Conservation (phyloP, 2,797 vertebrate genomes). For the Phoebastria nigripes region DNA sequence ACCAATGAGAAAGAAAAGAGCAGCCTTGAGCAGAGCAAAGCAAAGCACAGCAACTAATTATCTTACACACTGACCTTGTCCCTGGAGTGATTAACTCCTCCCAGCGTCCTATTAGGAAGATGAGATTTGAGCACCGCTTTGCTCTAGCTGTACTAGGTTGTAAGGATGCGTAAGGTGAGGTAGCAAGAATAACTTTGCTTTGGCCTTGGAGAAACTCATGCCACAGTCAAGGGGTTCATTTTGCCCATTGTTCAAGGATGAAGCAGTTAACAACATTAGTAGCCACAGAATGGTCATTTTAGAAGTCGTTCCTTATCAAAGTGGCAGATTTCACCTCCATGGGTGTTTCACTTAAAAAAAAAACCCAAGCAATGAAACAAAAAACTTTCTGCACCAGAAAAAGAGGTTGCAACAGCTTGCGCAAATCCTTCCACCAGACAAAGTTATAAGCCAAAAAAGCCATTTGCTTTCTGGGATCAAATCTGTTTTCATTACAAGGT, state of each 20-base stretch:
- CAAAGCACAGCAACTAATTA: neutral
- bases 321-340: neutral
- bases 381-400: neutral
- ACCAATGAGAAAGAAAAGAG: neutral
- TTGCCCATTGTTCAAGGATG: neutral
- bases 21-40: neutral
- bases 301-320: neutral
- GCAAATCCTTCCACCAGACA: neutral
- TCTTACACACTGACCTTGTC: neutral
- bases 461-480: rapidly evolving
- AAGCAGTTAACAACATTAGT: neutral
- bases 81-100: neutral
- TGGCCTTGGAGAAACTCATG: neutral
- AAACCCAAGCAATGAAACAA: neutral
- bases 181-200: neutral
- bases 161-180: rapidly evolving
- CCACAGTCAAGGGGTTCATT: neutral
- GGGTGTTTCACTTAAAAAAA: neutral
- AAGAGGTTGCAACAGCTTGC: neutral
- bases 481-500: neutral
- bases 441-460: neutral
- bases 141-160: neutral
- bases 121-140: neutral
- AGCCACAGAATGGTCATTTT: neutral
- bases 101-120: neutral